Evolutionary conservation across 2,888 invertebrate species (phyloP), one percentile per base, ranked within the genome.

Genomic region (Sminthurides aquaticus): DNA sequence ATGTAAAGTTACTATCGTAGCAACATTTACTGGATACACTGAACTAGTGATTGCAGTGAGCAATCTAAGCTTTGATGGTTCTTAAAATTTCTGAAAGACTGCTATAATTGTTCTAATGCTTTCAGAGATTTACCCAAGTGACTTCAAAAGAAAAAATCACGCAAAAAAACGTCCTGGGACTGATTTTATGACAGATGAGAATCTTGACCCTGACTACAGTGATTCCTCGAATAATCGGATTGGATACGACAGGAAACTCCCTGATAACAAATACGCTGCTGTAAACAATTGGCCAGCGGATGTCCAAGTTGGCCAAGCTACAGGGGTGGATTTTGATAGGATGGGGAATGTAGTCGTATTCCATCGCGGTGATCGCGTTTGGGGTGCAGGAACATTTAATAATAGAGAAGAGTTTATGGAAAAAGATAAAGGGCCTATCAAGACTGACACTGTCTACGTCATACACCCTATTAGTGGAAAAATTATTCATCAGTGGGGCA

Each of bases 331-430:
- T 3, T 80, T 91, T 20, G 90, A 91, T 77, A 81, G 80, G 1
- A 77, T 81, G n/a, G 90, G 89, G 0, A 84, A 85, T 68, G 81
- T 93, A 15, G 84, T 87, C 18, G 84, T 93, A 49, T 92, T 95
- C 77, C 94, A 95, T 78, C 83, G 95, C 71, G 89, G 85, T 0
- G 80, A 84, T 63, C 82, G 86, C 70, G 77, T 82, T 0, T 89
- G 89, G 89, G 82, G 81, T 64, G 76, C 76, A 2, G 76, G 74
- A 2, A 84, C 88, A 0, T 24, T 25, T n/a, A 48, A 60, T 49
- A 26, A 43, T 3, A 24, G 20, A 2, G 83, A 89, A 76, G 82
- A 83, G 1, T 86, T 83, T 75, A 78, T 77, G 60, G 80, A 83
- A 63, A 80, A 78, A 24, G 79, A 79, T 0, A 79, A 82, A 48